Percentiles rank a stretch among this genome's conserved stretches.
Conservation (phyloP, 2,113 vertebrate genomes). For the Odontophorus gujanensis region DNA sequence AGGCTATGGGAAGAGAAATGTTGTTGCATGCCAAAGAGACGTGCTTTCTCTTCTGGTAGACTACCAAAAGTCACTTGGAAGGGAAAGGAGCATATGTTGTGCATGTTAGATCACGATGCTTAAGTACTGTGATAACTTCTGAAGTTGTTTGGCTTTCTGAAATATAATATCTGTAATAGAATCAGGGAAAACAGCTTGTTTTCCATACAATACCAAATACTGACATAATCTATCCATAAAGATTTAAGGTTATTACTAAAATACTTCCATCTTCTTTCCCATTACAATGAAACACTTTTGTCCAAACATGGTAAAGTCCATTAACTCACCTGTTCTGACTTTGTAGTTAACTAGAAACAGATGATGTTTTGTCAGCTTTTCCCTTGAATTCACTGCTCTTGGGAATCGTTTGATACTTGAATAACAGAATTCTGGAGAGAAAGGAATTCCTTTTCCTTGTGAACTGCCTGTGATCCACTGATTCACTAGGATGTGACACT, state of each 20-base stretch:
- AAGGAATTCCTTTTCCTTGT: neutral
- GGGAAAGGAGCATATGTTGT: neutral
- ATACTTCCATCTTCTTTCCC: neutral
- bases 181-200: neutral
- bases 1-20: neutral
- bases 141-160: constrained; percentile 13
- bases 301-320: neutral
- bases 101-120: neutral
- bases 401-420: neutral
- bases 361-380: neutral
- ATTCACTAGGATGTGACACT: neutral
- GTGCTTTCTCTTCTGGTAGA: neutral
- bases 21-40: neutral
- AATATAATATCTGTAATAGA: neutral
- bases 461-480: neutral
- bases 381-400: neutral
- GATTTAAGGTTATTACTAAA: neutral
- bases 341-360: neutral
- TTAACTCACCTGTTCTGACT: neutral
- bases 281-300: neutral
- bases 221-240: neutral
- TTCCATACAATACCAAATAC: neutral
- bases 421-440: neutral
- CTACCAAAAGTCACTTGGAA: constrained; percentile 5
- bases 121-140: neutral